Evolutionary conservation across 2,113 vertebrate species (phyloP), one percentile per base, ranked within the genome.

Genomic region (Nicator chloris): DNA sequence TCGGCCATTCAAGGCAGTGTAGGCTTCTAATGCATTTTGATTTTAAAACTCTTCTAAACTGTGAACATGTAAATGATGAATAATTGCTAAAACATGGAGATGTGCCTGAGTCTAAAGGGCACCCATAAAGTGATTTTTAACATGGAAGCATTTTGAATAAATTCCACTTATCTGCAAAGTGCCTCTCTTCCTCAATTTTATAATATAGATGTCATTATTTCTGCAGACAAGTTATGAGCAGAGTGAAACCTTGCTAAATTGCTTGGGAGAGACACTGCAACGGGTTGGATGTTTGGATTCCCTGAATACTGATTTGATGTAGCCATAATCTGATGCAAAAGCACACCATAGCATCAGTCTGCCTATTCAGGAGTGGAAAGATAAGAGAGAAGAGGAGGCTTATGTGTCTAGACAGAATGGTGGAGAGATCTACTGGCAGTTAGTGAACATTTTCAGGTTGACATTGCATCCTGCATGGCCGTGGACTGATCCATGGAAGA

Each of bases 121-220:
- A 90, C 18, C 82, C 27, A 73, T 91, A 83, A 88, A 94, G 71
- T 78, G 24, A 59, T 88, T 83, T 88, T 69, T 80, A 51, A 93
- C 53, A 59, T 33, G 51, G 20, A 90, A 65, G 27, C 27, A 28
- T 80, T 90, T 56, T 86, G 51, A 95, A 93, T 93, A 88, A 87
- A 92, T 88, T 75, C 22, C 60, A 88, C 90, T 95, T 92, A 71
- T 49, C 76, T 71, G n/a, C 78, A 78, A 91, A 96, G 90, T 83
- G 47, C 20, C 42, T 89, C 51, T 92, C 57, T 86, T 76, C 61
- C 35, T 95, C 73, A 59, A 1, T 88, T 91, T 71, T 75, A 4
- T 71, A 86, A 88, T 83, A 88, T 6, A 45, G 49, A 88, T 81
- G 40, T 80, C 59, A 68, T 87, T 82, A 70, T 95, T 95, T 87